Conservation (phyloP, 2,113 vertebrate species). For the Rhizomys pruinosus region DNA sequence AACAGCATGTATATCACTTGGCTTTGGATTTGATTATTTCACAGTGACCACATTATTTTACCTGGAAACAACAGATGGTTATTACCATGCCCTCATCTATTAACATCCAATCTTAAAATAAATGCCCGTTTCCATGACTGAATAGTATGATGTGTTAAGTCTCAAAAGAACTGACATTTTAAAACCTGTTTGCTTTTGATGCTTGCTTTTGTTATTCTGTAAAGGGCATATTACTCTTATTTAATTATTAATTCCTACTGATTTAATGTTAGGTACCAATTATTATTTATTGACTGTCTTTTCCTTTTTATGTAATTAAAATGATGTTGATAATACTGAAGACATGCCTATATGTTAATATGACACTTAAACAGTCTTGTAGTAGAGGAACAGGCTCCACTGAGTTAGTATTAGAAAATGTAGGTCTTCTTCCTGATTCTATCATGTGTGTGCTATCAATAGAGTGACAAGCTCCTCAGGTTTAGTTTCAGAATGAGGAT, state of each 20-base stretch:
- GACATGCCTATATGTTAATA: not conserved
- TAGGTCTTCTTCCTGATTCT: not conserved
- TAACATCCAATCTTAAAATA: not conserved
- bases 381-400: not conserved
- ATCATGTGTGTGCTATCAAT: not conserved
- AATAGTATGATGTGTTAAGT: not conserved
- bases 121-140: not conserved
- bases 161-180: not conserved
- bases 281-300: not conserved
- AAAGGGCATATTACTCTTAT: not conserved
- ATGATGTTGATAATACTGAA: not conserved
- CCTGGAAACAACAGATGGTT: not conserved
- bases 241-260: not conserved
- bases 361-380: not conserved
- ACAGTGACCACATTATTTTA: not conserved
- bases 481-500: not conserved
- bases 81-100: not conserved
- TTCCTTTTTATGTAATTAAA: not conserved
- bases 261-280: not conserved
- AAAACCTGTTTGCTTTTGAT: not conserved
- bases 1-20: not conserved
- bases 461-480: not conserved
- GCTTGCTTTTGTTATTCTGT: slow-evolving; percentile 41
- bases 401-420: not conserved
- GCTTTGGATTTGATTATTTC: not conserved